Base-by-base conservation (phyloP, 1,140 invertebrate genomes). In the Heliconius himera region DNA sequence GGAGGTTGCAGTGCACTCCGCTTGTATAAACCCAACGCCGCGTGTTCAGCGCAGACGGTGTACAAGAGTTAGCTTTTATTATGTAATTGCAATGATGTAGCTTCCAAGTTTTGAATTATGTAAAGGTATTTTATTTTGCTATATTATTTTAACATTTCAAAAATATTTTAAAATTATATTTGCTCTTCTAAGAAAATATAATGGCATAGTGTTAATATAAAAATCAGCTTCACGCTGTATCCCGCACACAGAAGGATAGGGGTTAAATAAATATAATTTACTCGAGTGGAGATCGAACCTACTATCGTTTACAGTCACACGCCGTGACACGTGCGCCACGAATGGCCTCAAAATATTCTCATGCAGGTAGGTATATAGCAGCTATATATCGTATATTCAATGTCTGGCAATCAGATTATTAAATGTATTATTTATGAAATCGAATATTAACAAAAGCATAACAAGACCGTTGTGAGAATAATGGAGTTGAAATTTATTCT, bases 401-500 rank as follows among this genome's bases (percentile, higher is more conserved):
- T 26, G 11, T 13, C 60, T 66, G 11, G 22, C 60, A 66, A 16
- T 66, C 60, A 66, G 60, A 22, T 66, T 66, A 66, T 66, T 76
- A 66, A 79, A 74, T 74, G 66, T 79, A 79, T 71, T 54, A 71
- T 71, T 75, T 75, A 74, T 70, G 70, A 81, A 82, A 83, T 73
- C 77, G 56, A 54, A 46, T 51, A 26, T 74, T 76, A 77, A 80
- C 73, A 76, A 49, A 73, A 22, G 76, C 77, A 66, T 77, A 77
- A 83, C 51, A 78, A 74, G 79, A 80, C 60, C 71, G 73, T 49
- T 73, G 76, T 76, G 72, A 81, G 74, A 83, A 76, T 73, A 82
- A 82, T 82, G 54, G 13, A 60, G 49, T 75, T 81, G 73, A 84
- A 79, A 82, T 86, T 81, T 83, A 86, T 86, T 82, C 78, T 76